Evolutionary conservation across 2,888 invertebrate species (phyloP).

Genomic region (Drosophila cognata): DNA sequence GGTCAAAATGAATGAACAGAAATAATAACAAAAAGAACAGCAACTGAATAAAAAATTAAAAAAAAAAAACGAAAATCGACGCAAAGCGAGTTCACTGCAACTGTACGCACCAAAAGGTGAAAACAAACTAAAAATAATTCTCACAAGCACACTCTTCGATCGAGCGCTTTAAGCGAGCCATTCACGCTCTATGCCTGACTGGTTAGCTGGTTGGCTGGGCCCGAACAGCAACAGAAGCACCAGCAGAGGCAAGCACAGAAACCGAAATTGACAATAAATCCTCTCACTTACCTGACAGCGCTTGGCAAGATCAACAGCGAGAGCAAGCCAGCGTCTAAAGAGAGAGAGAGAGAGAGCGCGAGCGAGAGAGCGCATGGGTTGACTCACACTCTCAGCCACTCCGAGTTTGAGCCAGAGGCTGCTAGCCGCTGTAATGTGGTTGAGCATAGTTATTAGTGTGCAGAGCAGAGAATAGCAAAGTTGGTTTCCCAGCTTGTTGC

Average conservation of each 20-base stretch:
- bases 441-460: conserved; percentile 10
- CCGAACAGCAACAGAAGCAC: conserved; percentile 16
- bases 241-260: not conserved
- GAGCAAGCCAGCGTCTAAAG: not conserved
- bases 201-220: not conserved
- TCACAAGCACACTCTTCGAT: conserved; percentile 52
- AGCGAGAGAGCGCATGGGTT: not conserved
- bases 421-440: not conserved
- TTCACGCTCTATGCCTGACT: conserved; percentile 22
- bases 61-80: conserved; percentile 13
- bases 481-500: conserved; percentile 10
- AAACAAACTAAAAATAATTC: conserved; percentile 78
- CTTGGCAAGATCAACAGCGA: conserved; percentile 7
- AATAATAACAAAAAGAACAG: conserved; percentile 12
- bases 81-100: conserved; percentile 37
- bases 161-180: conserved; percentile 57
- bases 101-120: conserved; percentile 75
- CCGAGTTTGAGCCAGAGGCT: conserved; percentile 11
- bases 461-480: conserved; percentile 1
- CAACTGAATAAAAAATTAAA: not conserved
- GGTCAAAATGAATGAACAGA: conserved; percentile 13
- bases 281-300: conserved; percentile 35
- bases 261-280: conserved; percentile 23
- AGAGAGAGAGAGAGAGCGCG: not conserved
- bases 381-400: conserved; percentile 3